phyloP scores from a whole-genome alignment of 2,797 vertebrate species.

The Catamblyrhynchus diadema region DNA sequence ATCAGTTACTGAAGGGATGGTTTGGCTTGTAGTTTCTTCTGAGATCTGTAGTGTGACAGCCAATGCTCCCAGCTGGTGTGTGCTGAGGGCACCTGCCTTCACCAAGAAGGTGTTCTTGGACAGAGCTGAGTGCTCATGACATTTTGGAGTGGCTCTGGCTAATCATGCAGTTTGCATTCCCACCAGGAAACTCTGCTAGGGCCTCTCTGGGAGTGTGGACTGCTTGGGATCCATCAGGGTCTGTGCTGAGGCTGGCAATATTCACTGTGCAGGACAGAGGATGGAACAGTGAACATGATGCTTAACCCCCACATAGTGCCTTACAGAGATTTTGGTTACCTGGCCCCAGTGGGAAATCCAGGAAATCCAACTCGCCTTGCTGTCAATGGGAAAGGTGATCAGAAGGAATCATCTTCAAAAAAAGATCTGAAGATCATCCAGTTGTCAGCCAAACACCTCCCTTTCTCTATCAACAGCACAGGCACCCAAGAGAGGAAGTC shows the following conservation, averaged over 20 bases:
- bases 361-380: not conserved
- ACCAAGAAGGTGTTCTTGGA: not conserved
- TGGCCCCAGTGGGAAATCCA: not conserved
- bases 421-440: not conserved
- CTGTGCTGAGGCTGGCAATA: not conserved
- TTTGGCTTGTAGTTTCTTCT: not conserved
- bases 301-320: not conserved
- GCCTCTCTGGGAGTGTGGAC: not conserved
- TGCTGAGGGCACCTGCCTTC: not conserved
- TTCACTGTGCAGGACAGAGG: not conserved
- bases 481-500: not conserved
- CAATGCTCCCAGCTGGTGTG: not conserved
- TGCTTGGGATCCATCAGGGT: not conserved
- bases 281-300: not conserved
- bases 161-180: not conserved
- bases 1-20: not conserved
- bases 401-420: not conserved
- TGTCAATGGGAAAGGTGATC: not conserved
- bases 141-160: not conserved
- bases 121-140: not conserved
- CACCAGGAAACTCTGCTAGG: not conserved
- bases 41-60: not conserved
- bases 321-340: not conserved
- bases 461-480: not conserved
- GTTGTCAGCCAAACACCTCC: not conserved